Evolutionary conservation across 2,888 invertebrate species (phyloP), one percentile per base, ranked within the genome.

Genomic region (Perizoma flavofasciatum): DNA sequence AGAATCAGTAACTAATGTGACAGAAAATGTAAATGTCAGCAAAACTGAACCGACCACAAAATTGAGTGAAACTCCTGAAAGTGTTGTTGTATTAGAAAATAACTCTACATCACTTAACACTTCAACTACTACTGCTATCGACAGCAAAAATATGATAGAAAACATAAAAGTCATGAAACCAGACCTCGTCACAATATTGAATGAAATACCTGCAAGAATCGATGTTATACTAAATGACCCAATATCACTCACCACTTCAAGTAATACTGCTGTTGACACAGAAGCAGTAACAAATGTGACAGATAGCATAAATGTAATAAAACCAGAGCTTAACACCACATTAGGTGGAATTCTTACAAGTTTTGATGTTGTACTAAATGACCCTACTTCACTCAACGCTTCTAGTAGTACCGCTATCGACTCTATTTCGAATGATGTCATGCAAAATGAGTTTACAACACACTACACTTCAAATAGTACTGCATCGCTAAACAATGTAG

Each of bases 181-280:
- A 22, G 39, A 22, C 11, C 6, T 39, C 5, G 22, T 8, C 11
- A 49, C 6, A 43, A 2, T 35, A 49, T 22, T 49, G 8, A 39
- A 4, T 22, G 39, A 39, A 49, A 39, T 10, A 39, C 8, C n/a
- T 39, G 7, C 37, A 49, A 10, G 11, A 8, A 10, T 49, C 22
- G 39, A 35, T 11, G 7, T 11, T 33, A 4, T 5, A 32, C 5
- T 5, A 37, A 9, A 33, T 44, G 0, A 44, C 4, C 6, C 11
- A 11, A 5, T 6, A 6, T 10, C 41, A 10, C 4, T 44, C 8
- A 44, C 4, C 6, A 7, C 6, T 11, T 46, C 37, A 32, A 49
- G 8, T 35, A 55, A 39, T 11, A 49, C 37, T 37, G 10, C 47
- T 52, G 22, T 48, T 33, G 37, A 35, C 11, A 44, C 33, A 52